Evolutionary conservation across 2,888 invertebrate species (phyloP).

Genomic region (Incurvaria masculella): DNA sequence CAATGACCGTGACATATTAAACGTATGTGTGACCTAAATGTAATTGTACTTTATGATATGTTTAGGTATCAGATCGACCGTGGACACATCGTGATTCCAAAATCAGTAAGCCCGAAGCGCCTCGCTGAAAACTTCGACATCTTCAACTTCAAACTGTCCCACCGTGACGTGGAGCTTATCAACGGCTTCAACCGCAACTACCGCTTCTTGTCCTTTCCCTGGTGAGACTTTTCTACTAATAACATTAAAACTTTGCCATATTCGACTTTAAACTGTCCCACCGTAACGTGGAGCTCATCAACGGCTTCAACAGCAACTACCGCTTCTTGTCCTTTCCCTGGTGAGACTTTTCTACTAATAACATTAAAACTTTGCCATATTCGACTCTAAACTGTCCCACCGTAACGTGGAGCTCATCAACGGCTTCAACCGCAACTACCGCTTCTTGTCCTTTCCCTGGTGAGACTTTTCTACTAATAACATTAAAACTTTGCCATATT

Average conservation of each 20-base stretch:
- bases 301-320: constrained; percentile 59
- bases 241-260: constrained; percentile 62
- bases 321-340: constrained; percentile 33
- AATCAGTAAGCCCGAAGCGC: constrained; percentile 57
- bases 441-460: constrained; percentile 30
- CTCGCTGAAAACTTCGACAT: constrained; percentile 60
- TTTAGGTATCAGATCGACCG: constrained; percentile 57
- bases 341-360: too few species aligned
- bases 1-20: too few species aligned
- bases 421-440: constrained; percentile 58
- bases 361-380: constrained; percentile 62
- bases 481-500: constrained; percentile 62
- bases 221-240: too few species aligned
- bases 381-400: constrained; percentile 54
- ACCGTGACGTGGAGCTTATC: constrained; percentile 57
- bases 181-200: constrained; percentile 60
- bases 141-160: constrained; percentile 56
- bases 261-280: constrained; percentile 57
- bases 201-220: constrained; percentile 33
- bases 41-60: constrained; percentile 13
- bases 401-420: constrained; percentile 60
- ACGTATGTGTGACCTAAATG: too few species aligned
- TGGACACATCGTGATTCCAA: constrained; percentile 59
- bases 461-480: too few species aligned
- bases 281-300: constrained; percentile 58